Conservation (phyloP, 2,888 invertebrate species). For the Drosophila niveifrons region DNA sequence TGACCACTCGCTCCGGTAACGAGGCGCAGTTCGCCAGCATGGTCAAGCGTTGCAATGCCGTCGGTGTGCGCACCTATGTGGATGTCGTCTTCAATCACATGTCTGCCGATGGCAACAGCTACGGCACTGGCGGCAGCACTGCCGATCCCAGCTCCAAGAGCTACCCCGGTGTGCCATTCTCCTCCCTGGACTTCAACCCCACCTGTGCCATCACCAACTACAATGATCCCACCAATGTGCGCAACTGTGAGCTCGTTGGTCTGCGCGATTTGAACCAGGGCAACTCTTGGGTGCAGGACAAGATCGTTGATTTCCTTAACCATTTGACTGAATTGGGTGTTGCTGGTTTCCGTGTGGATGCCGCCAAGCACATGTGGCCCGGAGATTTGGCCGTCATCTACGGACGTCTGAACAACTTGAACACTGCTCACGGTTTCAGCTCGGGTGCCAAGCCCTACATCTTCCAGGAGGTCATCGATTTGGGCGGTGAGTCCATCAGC, state of each 20-base stretch:
- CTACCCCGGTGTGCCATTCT: constrained; percentile 89
- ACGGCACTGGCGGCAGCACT: constrained; percentile 89
- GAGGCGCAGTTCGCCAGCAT: constrained; percentile 90
- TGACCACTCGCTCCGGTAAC: constrained; percentile 92
- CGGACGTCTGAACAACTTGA: constrained; percentile 88
- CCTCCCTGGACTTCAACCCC: constrained; percentile 89
- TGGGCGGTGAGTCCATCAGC: constrained; percentile 86
- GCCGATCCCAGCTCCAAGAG: constrained; percentile 87
- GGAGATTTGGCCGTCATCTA: constrained; percentile 88
- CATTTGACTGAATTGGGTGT: constrained; percentile 88
- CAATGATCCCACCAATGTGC: constrained; percentile 88
- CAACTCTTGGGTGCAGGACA: constrained; percentile 77
- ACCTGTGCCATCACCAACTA: constrained; percentile 89
- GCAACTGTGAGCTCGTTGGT: constrained; percentile 90
- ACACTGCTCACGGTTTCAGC: constrained; percentile 88
- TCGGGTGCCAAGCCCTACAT: constrained; percentile 89
- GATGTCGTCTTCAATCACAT: constrained; percentile 95
- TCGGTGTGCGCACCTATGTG: constrained; percentile 93
- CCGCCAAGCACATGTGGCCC: constrained; percentile 94
- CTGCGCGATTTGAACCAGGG: constrained; percentile 92
- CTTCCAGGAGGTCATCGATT: constrained; percentile 92
- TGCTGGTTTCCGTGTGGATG: constrained; percentile 94
- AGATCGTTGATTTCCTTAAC: constrained; percentile 78
- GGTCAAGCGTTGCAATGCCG: constrained; percentile 92
- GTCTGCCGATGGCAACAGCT: constrained; percentile 86